Percentiles rank a stretch among this genome's conserved stretches.
Conservation (phyloP, 2,113 vertebrate species). For the Anhinga anhinga region DNA sequence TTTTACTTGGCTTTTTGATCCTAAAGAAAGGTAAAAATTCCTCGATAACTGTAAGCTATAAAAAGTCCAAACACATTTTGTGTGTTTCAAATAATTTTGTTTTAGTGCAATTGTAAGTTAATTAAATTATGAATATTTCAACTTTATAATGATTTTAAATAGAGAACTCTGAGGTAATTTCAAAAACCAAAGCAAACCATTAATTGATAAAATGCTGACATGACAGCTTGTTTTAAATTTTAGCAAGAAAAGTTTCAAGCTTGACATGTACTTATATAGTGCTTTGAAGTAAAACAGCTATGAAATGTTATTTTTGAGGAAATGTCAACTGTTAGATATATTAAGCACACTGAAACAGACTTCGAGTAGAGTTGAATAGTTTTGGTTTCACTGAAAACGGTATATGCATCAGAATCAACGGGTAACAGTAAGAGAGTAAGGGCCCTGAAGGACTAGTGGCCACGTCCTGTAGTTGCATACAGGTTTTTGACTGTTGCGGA, state of each 20-base stretch:
- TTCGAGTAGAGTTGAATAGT: neutral
- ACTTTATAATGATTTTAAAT: neutral
- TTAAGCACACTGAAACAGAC: neutral
- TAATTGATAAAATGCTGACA: neutral
- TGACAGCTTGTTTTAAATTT: neutral
- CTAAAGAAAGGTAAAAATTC: neutral
- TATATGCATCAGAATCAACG: neutral
- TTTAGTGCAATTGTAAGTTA: neutral
- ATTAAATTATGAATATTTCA: neutral
- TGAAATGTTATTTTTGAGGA: neutral
- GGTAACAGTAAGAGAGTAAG: neutral
- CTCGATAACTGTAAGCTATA: neutral
- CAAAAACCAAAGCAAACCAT: accelerated
- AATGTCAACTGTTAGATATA: neutral
- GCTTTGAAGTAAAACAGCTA: neutral
- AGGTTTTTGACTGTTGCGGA: neutral
- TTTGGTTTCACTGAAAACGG: neutral
- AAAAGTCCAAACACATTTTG: neutral
- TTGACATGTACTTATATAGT: neutral
- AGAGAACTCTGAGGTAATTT: neutral
- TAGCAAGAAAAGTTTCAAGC: neutral
- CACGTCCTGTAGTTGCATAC: neutral
- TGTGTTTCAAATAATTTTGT: neutral
- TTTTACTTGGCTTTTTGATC: neutral
- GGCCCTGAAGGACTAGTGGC: neutral